Evolutionary conservation across 2,113 vertebrate species (phyloP), one percentile per base, ranked within the genome.

Genomic region (Triplophysa dalaica): DNA sequence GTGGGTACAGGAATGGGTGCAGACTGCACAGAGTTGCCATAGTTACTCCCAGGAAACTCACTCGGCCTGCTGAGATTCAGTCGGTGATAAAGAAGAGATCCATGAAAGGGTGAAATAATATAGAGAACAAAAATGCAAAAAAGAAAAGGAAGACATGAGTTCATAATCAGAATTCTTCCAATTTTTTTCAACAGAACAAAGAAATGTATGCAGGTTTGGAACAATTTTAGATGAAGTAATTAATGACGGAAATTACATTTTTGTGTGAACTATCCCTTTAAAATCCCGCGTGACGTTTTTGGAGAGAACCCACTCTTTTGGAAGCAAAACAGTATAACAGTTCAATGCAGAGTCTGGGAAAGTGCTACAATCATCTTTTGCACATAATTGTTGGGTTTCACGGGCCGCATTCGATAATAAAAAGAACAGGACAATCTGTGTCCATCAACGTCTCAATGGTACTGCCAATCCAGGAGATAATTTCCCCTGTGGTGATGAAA

Each of bases 1-100:
- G 95, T 95, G 41, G 98, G 98, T n/a, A 99, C 98, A 0, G 98
- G 98, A 84, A 99, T 98, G 82, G 98, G 96, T 81, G 95, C 89
- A 0, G 98, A 98, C 76, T 93, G 95, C 12, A 93, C 92, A 0
- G 91, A 94, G 89, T 93, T 95, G 87, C 91, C 85, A 87, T 85
- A 85, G 86, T 84, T 89, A 86, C 94, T 93, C 82, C 90, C 88
- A 14, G 89, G 92, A 83, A 92, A 92, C 65, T 95, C 92, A 8
- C 85, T 88, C 0, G 92, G 89, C 85, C 95, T 94, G 87, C 90
- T 93, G 83, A 73, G 48, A 83, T 61, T 54, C 16, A 72, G 22
- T 82, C 80, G 16, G 62, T 83, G 70, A 85, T 21, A 8, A 45
- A 16, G 8, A 61, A 82, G 60, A 70, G 33, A 33, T 14, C 12